Base-by-base conservation (phyloP, 2,888 invertebrate species). In the Mimas tiliae region DNA sequence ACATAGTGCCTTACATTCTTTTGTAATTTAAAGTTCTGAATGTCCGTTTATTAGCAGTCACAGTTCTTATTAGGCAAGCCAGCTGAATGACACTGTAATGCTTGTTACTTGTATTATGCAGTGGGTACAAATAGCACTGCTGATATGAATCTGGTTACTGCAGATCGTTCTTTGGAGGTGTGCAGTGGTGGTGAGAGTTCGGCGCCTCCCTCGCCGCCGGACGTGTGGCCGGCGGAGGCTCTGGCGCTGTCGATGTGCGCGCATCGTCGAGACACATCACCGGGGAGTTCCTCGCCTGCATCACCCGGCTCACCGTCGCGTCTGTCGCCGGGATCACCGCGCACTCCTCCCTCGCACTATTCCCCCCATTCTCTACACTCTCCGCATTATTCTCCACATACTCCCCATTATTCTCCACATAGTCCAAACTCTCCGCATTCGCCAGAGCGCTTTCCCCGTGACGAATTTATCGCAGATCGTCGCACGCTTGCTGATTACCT, bases 381-480 rank as follows among this genome's bases (percentile, higher is more conserved):
- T 52, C 70, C 50, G 33, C 67, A 47, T 67, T 27, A 27, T 27
- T 63, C 65, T 53, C 70, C 66, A 66, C 72, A 68, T 74, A 64
- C 67, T 42, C 72, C 50, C 33, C 68, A 50, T 50, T 50, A 50
- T 19, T 50, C 50, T 50, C 50, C 50, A 19, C 19, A 50, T 19
- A 50, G 50, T 21, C 19, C 58, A 6, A 38, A 42, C 27, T 52
- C 33, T 11, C 19, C 48, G 6, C 51, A 67, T 14, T 71, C 70
- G 11, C 65, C 69, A 45, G 67, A 64, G 38, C 75, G 68, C 47
- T 67, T 65, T 66, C 69, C 69, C 27, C 70, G 73, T 14, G 87
- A 86, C 70, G 77, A 79, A 65, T 88, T 88, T 74, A 88, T 88
- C 58, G 74, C 83, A 11, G 85, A 84, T 66, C 72, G 70, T 0